Evolutionary conservation across 1,140 invertebrate species (phyloP).

Genomic region (Caenorhabditis remanei): DNA sequence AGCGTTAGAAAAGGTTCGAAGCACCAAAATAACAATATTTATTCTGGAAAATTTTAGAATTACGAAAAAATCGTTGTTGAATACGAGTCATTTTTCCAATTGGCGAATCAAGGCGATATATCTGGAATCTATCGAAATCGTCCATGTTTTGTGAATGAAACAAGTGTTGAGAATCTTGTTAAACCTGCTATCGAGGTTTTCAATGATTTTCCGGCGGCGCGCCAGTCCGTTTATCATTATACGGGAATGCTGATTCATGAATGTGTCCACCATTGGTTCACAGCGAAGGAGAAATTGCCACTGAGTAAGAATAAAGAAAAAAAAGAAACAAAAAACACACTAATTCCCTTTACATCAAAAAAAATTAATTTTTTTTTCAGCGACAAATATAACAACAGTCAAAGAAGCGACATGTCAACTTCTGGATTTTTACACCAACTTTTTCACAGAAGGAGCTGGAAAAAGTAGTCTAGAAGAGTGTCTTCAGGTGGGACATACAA

Average conservation of each 20-base stretch:
- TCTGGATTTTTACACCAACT: not conserved
- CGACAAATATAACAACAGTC: not conserved
- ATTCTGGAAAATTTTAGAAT: not conserved
- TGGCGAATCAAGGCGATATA: constrained; percentile 42
- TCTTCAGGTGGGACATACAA: too few relatives aligned
- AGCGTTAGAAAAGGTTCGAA: not conserved
- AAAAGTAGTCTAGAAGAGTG: not conserved
- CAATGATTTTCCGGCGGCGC: not conserved
- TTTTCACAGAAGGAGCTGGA: constrained; percentile 2
- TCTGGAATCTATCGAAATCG: constrained; percentile 47
- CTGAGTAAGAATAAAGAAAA: not conserved
- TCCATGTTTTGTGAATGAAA: not conserved
- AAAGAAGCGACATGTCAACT: constrained; percentile 13
- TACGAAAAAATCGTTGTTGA: not conserved
- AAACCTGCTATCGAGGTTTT: not conserved
- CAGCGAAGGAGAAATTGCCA: constrained; percentile 34
- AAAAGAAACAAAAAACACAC: not conserved
- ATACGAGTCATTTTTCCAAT: constrained; percentile 14
- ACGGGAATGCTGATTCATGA: constrained; percentile 53
- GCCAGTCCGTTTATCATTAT: constrained; percentile 34
- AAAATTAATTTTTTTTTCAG: not conserved
- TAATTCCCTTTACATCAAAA: not conserved
- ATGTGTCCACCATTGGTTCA: constrained; percentile 42
- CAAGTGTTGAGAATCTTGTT: not conserved
- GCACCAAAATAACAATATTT: too few relatives aligned